Conservation (phyloP, 2,888 invertebrate genomes). For the Germaria angustata region DNA sequence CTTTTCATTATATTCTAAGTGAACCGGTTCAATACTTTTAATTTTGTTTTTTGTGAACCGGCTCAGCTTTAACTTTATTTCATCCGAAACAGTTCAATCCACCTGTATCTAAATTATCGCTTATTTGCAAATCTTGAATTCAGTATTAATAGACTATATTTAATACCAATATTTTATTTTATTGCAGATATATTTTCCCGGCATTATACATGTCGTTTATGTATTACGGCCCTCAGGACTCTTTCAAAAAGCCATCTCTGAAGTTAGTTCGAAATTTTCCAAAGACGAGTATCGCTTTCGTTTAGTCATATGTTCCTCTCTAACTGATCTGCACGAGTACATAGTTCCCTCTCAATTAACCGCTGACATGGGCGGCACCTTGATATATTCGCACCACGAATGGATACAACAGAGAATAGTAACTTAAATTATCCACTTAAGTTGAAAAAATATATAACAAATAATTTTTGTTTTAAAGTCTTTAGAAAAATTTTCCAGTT, state of each 20-base stretch:
- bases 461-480: slow-evolving; percentile 83
- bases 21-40: not conserved
- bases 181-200: slow-evolving; percentile 94
- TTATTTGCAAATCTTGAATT: too few species aligned
- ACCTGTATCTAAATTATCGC: too few species aligned
- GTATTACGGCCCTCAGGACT: slow-evolving; percentile 95
- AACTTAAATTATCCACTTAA: not conserved
- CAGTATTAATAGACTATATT: too few species aligned
- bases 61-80: not conserved
- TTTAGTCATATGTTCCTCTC: slow-evolving; percentile 91
- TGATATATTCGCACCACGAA: slow-evolving; percentile 94
- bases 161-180: too few species aligned
- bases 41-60: not conserved
- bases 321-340: slow-evolving; percentile 92
- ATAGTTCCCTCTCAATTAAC: slow-evolving; percentile 92
- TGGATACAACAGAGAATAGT: slow-evolving; percentile 98
- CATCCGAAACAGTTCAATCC: not conserved
- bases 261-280: slow-evolving; percentile 91
- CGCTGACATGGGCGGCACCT: slow-evolving; percentile 91
- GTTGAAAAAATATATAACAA: not conserved
- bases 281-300: slow-evolving; percentile 96
- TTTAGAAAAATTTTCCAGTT: slow-evolving; percentile 95
- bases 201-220: slow-evolving; percentile 95
- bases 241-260: slow-evolving; percentile 96
- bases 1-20: not conserved